Conservation (phyloP, 2,113 vertebrate genomes). For the Grallaria varia region DNA sequence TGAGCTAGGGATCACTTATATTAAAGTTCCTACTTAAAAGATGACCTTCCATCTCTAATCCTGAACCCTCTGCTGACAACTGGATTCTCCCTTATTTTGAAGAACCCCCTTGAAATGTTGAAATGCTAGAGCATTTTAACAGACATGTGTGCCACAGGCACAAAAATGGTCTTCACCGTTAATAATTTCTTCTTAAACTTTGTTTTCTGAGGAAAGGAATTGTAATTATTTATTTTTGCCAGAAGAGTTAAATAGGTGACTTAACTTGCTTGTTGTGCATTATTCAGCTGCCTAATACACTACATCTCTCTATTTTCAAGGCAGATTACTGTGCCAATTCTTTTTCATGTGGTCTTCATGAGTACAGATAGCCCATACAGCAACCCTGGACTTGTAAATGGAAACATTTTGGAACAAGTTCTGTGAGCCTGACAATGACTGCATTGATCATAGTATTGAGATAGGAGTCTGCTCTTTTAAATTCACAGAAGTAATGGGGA, state of each 20-base stretch:
- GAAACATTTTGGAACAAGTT: slow-evolving; percentile 70
- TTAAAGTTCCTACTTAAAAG: not conserved
- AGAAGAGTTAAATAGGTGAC: slow-evolving; percentile 24
- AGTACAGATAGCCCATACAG: slow-evolving; percentile 66
- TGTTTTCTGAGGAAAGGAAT: not conserved
- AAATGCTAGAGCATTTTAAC: not conserved
- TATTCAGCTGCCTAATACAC: slow-evolving; percentile 30
- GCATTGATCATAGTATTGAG: slow-evolving; percentile 54
- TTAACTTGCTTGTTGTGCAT: not conserved
- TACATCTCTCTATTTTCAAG: slow-evolving; percentile 61
- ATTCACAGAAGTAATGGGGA: not conserved
- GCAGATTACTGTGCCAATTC: slow-evolving; percentile 24
- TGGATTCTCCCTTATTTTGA: not conserved
- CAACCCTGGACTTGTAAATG: slow-evolving; percentile 65
- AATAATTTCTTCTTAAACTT: not conserved
- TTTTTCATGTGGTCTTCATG: slow-evolving; percentile 40
- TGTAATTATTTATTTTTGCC: not conserved
- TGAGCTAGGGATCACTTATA: not conserved
- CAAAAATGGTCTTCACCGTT: not conserved
- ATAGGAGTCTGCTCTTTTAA: slow-evolving; percentile 14
- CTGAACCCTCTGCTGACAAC: not conserved
- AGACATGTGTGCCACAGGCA: not conserved
- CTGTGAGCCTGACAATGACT: slow-evolving; percentile 61
- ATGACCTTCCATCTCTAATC: not conserved
- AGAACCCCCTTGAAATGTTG: not conserved